phyloP scores from a whole-genome alignment of 2,797 vertebrate genomes.

The Coregonus sp. region DNA sequence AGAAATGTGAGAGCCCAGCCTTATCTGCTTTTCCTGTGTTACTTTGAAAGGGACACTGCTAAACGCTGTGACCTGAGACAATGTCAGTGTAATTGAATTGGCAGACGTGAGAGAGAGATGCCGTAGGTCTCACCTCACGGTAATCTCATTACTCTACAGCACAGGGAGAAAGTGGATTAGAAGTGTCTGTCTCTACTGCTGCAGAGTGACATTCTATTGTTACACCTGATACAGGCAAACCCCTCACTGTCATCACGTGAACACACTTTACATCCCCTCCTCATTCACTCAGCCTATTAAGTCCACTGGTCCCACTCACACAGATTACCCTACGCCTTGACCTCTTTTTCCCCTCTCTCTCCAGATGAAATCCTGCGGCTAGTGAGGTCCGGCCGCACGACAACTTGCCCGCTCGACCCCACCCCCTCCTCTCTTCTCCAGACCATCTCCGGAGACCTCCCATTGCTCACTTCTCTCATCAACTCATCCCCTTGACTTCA shows the following conservation, averaged over 20 bases:
- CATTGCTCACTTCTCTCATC: too few relatives aligned
- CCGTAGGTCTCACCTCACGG: background rate
- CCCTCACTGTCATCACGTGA: background rate
- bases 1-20: background rate
- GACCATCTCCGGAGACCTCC: too few relatives aligned
- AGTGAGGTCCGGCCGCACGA: too few relatives aligned
- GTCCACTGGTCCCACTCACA: too few relatives aligned
- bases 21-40: background rate
- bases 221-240: background rate
- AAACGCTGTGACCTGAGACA: background rate
- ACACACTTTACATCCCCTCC: background rate
- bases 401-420: too few relatives aligned
- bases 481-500: too few relatives aligned
- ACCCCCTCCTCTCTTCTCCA: too few relatives aligned
- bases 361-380: too few relatives aligned
- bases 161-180: background rate
- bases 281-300: too few relatives aligned
- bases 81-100: slow-evolving; percentile 1
- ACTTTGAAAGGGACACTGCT: background rate
- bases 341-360: too few relatives aligned
- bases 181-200: background rate
- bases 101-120: background rate
- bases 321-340: too few relatives aligned
- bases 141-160: background rate
- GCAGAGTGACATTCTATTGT: background rate